Evolutionary conservation across 2,888 invertebrate species (phyloP), one percentile per base, ranked within the genome.

Genomic region (Ischnura elegans): DNA sequence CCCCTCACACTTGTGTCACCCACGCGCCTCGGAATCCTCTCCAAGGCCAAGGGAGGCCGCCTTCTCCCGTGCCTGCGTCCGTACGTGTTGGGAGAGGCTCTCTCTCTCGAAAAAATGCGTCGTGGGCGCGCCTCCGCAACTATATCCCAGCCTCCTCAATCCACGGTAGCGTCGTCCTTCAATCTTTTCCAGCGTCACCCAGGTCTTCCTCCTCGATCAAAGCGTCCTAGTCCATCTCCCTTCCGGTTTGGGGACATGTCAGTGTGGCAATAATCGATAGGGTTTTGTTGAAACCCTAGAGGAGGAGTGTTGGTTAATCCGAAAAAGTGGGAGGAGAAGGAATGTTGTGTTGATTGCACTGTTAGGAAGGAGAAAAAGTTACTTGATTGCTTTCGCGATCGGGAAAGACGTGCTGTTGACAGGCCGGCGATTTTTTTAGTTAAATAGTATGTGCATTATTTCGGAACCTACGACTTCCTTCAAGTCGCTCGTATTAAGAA

Each of bases 31-130:
- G 76, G 76, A 76, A 76, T 76, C 76, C 61, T 61, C 90, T 21
- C 55, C 90, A 90, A 90, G 90, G 90, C 90, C 90, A 90, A 90
- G 90, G 90, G 61, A 61, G 43, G 90, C 76, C 47, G 90, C 51
- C 51, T 51, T 51, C 16, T 51, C 16, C 19, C 16, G 13, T 51
- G 51, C 13, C 16, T 51, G 51, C 66, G 90, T 55, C 61, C 25
- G 25, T 61, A 43, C 87, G 87, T 55, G 86, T 46, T 46, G 86
- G 21, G 36, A 47, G 87, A 51, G 87, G 87, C 21, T 90, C 61
- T 61, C 90, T 51, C 21, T 90, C 61, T 61, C 90, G 90, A 90
- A 90, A 90, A 87, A 90, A 90, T 90, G 55, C 43, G 25, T 61
- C 90, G 90, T 90, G 90, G 90, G 90, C 61, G 90, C 90, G 90